Percentiles rank a stretch among this genome's conserved stretches.
Evolutionary conservation across 2,797 vertebrate genomes (phyloP).

Genomic region (Adrianichthys oophorus): DNA sequence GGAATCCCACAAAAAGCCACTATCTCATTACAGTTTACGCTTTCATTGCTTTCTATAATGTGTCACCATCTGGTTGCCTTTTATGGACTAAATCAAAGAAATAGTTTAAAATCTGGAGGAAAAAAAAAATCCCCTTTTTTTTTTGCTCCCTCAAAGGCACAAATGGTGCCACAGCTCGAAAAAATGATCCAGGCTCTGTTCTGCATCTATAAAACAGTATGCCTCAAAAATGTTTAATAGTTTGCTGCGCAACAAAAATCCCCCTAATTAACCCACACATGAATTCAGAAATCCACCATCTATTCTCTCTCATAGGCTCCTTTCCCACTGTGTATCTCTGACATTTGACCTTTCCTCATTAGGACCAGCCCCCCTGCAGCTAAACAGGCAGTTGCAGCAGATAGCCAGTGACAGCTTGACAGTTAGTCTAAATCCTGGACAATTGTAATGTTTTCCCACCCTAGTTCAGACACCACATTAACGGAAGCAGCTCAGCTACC

Average conservation of each 20-base stretch:
- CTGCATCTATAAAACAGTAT: slow-evolving; percentile 5
- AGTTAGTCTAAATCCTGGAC: slow-evolving; percentile 69
- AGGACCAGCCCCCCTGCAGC: slow-evolving; percentile 45
- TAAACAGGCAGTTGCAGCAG: slow-evolving; percentile 44
- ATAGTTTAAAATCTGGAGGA: not conserved
- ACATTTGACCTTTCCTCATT: slow-evolving; percentile 61
- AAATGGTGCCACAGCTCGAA: no score
- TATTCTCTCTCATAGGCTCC: slow-evolving; percentile 24
- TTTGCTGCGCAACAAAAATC: slow-evolving; percentile 17
- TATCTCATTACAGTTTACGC: no score
- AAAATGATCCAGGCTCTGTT: not conserved
- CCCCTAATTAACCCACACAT: slow-evolving; percentile 22
- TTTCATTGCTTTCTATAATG: no score
- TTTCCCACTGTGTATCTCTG: slow-evolving; percentile 50
- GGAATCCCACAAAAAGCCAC: slow-evolving; percentile 8
- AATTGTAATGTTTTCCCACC: slow-evolving; percentile 66
- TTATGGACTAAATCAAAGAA: not conserved
- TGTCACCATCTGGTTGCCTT: not conserved
- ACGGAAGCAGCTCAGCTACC: slow-evolving; percentile 51
- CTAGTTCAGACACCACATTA: slow-evolving; percentile 34
- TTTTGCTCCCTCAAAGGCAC: no score
- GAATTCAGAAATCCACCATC: slow-evolving; percentile 23
- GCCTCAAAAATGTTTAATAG: slow-evolving; percentile 8
- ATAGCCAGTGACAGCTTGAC: slow-evolving; percentile 71
- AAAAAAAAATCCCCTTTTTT: not conserved